These are phyloP conservation scores for Ammodramus savannarum DNA, from an alignment of 2,113 vertebrate genomes.

Conservation along the genomic window DNA sequence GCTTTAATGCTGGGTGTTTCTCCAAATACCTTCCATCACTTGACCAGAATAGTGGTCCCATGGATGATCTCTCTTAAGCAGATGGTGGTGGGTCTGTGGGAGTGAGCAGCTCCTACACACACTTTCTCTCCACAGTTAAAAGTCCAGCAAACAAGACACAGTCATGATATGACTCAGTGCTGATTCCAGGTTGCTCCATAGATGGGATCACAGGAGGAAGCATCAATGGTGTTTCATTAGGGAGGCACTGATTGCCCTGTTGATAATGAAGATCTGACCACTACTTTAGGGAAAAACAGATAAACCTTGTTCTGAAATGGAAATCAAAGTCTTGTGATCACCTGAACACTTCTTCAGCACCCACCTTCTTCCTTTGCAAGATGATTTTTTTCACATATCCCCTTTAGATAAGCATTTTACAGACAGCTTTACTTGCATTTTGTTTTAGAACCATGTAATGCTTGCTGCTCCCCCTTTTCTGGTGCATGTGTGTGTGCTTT, in stretches of 20 bases:
- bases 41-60: neutral
- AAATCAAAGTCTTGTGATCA: neutral
- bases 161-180: neutral
- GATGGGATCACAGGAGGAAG: neutral
- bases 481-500: conserved; percentile 36
- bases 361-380: neutral
- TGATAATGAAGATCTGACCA: neutral
- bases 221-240: neutral
- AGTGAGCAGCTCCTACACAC: neutral
- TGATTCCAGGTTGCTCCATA: neutral
- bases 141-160: neutral
- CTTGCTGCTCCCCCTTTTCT: conserved; percentile 13
- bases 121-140: neutral
- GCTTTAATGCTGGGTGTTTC: neutral
- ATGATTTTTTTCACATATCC: neutral
- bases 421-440: conserved; percentile 10
- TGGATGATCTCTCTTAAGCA: neutral
- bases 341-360: neutral
- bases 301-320: neutral
- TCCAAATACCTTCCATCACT: neutral
- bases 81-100: neutral
- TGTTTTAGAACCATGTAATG: neutral
- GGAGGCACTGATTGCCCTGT: neutral
- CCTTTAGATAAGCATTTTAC: neutral
- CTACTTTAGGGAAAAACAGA: neutral